Base-by-base conservation (phyloP, 2,113 vertebrate genomes). In the Cheilinus undulatus region DNA sequence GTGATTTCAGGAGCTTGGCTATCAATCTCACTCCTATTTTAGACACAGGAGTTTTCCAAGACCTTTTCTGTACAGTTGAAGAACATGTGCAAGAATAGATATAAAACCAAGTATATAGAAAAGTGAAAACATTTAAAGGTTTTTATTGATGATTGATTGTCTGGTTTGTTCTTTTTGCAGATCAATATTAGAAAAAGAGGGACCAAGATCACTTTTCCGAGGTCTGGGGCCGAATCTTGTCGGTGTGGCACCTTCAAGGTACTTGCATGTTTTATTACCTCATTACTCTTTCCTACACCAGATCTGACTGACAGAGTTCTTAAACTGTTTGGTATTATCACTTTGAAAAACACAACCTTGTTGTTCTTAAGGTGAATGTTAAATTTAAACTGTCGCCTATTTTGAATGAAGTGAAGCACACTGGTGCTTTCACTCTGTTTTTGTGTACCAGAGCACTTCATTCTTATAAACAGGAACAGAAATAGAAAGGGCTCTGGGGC, bases 121-220 rank as follows among this genome's bases (percentile, higher is more conserved):
- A 7, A 27, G 4, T 20, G 3, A 17, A 8, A 12, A 26, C 48
- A 12, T 32, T 4, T 60, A 3, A 8, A 1, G 11, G 28, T 7
- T 68, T 32, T 26, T 67, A 12, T 34, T 20, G 11, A 50, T 27
- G 0, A 26, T 56, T 48, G 19, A 27, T 30, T 0, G 15, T 15
- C 4, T 42, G 2, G 70, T 70, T 77, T 66, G 73, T 11, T 61
- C 61, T 78, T 57, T 60, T 62, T 86, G 65, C 78, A 97, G 97
- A 84, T 98, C 97, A 19, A 99, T 99, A 88, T 92, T 99, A 72
- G 96, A 99, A 92, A 99, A 99, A 88, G 97, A 99, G 87, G 97
- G 97, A 88, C 96, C 97, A 91, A 95, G 93, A 91, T 99, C 97
- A 20, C 96, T 99, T 3, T 99, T 99, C 83, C 93, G 97, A 80